phyloP scores from a whole-genome alignment of 2,888 invertebrate species.

The Nasonovia ribisnigri region DNA sequence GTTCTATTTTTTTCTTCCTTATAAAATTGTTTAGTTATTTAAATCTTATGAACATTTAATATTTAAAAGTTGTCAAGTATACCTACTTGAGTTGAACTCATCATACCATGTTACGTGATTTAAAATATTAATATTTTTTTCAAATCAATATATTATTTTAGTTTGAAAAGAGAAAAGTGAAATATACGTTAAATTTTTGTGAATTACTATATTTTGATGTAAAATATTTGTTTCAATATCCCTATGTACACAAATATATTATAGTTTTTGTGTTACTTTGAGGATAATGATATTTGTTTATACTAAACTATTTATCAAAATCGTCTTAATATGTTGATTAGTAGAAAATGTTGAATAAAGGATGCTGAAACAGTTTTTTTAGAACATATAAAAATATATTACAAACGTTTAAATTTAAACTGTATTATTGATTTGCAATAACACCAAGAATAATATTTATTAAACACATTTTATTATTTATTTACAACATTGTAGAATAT shows the following conservation, averaged over 20 bases:
- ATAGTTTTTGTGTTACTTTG: background rate
- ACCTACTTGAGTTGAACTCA: background rate
- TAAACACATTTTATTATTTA: conserved; percentile 40
- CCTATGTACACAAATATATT: background rate
- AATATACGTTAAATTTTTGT: background rate
- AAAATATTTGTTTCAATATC: background rate
- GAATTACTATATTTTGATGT: background rate
- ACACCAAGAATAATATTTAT: conserved; percentile 15
- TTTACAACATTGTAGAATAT: conserved; percentile 42
- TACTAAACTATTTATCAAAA: background rate
- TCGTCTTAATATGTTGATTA: background rate
- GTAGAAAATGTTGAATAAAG: background rate
- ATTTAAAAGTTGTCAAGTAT: background rate
- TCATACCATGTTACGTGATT: background rate
- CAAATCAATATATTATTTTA: background rate
- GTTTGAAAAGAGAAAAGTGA: no score
- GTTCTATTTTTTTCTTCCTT: no score
- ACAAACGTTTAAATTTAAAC: conserved; percentile 9
- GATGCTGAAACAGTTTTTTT: background rate
- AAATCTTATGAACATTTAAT: background rate
- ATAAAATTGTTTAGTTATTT: background rate
- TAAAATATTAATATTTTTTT: background rate
- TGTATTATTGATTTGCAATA: conserved; percentile 35
- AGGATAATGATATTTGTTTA: background rate
- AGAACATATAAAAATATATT: background rate